Evolutionary conservation across 2,888 invertebrate species (phyloP), one percentile per base, ranked within the genome.

Genomic region (Vanessa cardui): DNA sequence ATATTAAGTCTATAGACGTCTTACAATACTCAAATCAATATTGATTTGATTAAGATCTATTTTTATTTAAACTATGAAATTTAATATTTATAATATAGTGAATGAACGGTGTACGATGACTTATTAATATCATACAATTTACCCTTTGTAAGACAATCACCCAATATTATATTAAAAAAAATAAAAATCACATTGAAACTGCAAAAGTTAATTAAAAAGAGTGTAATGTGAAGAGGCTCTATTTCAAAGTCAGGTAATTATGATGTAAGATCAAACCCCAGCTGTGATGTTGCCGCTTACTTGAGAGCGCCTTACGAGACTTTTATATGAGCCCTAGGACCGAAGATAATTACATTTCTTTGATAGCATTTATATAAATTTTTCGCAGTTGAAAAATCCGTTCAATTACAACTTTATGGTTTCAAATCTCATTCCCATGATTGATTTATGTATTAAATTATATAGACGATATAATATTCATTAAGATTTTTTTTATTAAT

Each of bases 201-300:
- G 15, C 20, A 26, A 52, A 20, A 21, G 6, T 21, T 8, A 20
- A 12, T 52, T 52, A 52, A 52, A 52, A 52, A 52, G 15, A 6
- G 26, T 21, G 50, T 15, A 20, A 21, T 21, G 8, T 52, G 50
- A 15, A 52, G 5, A 21, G 20, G 8, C 18, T 3, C 18, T 49
- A 52, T 52, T 8, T 26, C 21, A 52, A 52, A 21, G 26, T 52
- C 21, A 52, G 50, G 26, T 52, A 52, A 52, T 52, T 52, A 52
- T 52, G 50, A 52, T 15, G 50, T 21, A 20, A 52, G 50, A 21
- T 15, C 20, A 20, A 21, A 12, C 26, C 21, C 20, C 21, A 2
- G 49, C 49, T 46, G 50, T 3, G 26, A 52, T 16, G 50, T 52
- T 52, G 6, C 21, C 50, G 50, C 50, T 52, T 21, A 21, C 50